Evolutionary conservation across 2,113 vertebrate species (phyloP).

Genomic region (Phylloscopus trochilus): DNA sequence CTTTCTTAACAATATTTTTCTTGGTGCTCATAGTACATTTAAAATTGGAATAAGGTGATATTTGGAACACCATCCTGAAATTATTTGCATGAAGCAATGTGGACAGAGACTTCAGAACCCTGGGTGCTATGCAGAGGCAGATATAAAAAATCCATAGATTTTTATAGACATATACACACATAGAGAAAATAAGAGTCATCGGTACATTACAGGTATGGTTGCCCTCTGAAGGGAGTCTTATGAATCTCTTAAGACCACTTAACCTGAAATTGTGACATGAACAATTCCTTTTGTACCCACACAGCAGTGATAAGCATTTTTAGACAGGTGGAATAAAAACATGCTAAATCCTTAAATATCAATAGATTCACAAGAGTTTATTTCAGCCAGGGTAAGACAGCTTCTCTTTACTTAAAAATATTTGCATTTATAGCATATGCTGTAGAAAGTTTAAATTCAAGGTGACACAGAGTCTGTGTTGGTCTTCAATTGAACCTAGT

Average conservation of each 20-base stretch:
- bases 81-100: fast-evolving
- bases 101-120: neutral
- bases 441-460: neutral
- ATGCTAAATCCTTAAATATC: neutral
- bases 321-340: neutral
- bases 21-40: neutral
- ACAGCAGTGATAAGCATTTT: neutral
- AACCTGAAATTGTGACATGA: neutral
- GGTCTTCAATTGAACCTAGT: neutral
- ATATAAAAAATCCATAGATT: neutral
- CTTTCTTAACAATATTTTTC: neutral
- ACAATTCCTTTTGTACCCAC: neutral
- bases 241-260: neutral
- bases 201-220: neutral
- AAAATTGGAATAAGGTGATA: neutral
- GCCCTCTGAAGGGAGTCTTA: neutral
- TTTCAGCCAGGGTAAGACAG: neutral
- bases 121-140: neutral
- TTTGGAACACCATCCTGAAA: neutral
- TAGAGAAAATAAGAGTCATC: neutral
- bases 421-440: neutral
- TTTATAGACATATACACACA: neutral
- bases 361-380: neutral
- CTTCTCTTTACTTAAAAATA: neutral
- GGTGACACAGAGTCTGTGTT: neutral